phyloP scores from a whole-genome alignment of 2,888 invertebrate genomes.

The Sinohyriopsis cumingii region DNA sequence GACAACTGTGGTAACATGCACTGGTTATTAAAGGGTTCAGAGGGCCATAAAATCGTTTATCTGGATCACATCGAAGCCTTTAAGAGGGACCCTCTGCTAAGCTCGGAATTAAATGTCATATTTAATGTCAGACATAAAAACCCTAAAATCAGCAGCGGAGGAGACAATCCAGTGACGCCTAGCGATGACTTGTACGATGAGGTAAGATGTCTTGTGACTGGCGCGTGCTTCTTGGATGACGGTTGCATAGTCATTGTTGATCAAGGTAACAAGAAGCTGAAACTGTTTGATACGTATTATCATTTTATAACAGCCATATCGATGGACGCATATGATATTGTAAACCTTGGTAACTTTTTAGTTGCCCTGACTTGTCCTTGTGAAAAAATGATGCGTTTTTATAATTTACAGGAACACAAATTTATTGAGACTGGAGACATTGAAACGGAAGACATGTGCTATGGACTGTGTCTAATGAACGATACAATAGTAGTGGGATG shows the following conservation, averaged over 20 bases:
- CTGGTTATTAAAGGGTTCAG: constrained; percentile 25
- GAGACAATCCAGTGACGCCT: too few relatives aligned
- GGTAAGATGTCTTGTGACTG: constrained; percentile 16
- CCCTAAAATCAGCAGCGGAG: background rate
- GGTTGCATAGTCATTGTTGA: constrained; percentile 19
- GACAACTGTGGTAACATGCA: constrained; percentile 35
- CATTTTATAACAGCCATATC: constrained; percentile 6
- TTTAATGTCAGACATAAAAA: constrained; percentile 16
- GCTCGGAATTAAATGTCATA: constrained; percentile 12
- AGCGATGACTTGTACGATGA: background rate
- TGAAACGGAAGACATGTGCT: constrained; percentile 16
- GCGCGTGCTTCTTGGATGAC: constrained; percentile 16
- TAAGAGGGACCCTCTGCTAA: constrained; percentile 19
- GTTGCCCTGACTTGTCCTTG: constrained; percentile 22
- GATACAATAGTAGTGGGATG: constrained; percentile 3
- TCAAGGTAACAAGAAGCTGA: constrained; percentile 19
- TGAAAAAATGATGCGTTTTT: constrained; percentile 14
- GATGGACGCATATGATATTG: constrained; percentile 16
- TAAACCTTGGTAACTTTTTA: constrained; percentile 14
- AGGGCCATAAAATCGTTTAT: constrained; percentile 21
- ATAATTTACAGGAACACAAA: constrained; percentile 8
- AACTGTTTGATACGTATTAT: constrained; percentile 21
- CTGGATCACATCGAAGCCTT: constrained; percentile 19
- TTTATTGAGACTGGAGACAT: constrained; percentile 11
- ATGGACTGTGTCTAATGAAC: constrained; percentile 19